Evolutionary conservation across 2,888 invertebrate genomes (phyloP).

Genomic region (Acrobasis repandana): DNA sequence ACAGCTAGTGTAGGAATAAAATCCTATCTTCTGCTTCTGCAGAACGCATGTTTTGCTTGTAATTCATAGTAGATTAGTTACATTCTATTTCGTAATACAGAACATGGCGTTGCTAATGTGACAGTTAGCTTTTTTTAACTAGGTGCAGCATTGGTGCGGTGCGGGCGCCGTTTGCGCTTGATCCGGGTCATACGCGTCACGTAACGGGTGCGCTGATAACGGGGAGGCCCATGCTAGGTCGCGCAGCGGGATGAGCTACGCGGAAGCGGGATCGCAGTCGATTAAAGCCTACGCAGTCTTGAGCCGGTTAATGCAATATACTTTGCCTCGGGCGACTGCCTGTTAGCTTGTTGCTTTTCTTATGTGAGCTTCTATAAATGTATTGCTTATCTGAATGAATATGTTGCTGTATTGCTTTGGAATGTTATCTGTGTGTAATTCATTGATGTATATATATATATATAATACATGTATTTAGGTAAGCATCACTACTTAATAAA

Average conservation of each 20-base stretch:
- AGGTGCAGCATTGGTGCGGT: slow-evolving; percentile 25
- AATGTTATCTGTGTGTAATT: too few species aligned
- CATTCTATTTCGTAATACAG: not conserved
- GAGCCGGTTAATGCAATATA: slow-evolving; percentile 22
- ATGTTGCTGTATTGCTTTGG: not conserved
- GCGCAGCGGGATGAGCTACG: slow-evolving; percentile 79
- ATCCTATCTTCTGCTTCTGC: not conserved
- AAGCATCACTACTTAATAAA: too few species aligned
- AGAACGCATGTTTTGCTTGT: not conserved
- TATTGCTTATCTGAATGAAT: not conserved
- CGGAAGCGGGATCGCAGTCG: slow-evolving; percentile 73
- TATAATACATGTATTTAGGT: too few species aligned
- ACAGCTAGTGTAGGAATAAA: too few species aligned
- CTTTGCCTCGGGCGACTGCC: slow-evolving; percentile 2
- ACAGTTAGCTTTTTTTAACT: slow-evolving; percentile 41
- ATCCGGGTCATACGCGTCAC: slow-evolving; percentile 80
- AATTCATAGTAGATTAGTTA: not conserved
- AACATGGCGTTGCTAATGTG: slow-evolving; percentile 35
- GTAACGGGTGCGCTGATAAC: slow-evolving; percentile 77
- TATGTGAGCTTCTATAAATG: not conserved
- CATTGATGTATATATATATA: too few species aligned
- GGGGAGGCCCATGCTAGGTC: slow-evolving; percentile 73
- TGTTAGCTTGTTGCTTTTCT: slow-evolving; percentile 3
- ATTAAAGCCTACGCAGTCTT: slow-evolving; percentile 49
- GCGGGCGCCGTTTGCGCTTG: slow-evolving; percentile 37